Evolutionary conservation across 2,113 vertebrate genomes (phyloP).

Genomic region (Bagarius yarrelli): DNA sequence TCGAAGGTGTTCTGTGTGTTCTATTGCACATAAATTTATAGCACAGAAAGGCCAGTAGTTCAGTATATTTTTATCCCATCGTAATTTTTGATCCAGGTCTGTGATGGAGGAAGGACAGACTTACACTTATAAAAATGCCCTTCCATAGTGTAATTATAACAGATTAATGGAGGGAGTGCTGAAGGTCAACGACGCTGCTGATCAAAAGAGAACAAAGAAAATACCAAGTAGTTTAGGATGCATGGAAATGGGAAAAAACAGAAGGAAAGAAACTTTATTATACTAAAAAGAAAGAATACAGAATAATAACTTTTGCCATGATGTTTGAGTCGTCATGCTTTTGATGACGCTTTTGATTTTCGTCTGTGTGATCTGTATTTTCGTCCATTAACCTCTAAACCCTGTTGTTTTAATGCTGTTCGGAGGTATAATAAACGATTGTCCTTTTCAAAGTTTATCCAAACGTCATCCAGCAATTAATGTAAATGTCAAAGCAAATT

Average conservation of each 20-base stretch:
- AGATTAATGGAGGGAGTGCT: conserved; percentile 27
- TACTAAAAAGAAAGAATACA: neutral
- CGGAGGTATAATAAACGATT: conserved; percentile 19
- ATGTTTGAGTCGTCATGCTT: neutral
- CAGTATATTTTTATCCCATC: neutral
- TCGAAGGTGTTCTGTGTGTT: conserved; percentile 18
- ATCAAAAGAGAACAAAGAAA: conserved; percentile 21
- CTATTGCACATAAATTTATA: conserved; percentile 14
- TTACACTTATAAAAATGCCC: neutral
- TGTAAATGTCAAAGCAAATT: conserved; percentile 42
- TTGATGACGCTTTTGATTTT: conserved; percentile 21
- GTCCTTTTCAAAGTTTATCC: conserved; percentile 10
- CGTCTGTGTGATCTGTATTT: neutral
- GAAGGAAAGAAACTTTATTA: conserved; percentile 12
- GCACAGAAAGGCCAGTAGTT: neutral
- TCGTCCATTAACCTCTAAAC: conserved; percentile 23
- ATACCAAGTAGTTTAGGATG: neutral
- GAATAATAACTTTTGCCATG: conserved; percentile 10
- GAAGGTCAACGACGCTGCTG: neutral
- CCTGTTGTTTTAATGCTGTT: conserved; percentile 33
- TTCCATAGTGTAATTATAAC: conserved; percentile 28
- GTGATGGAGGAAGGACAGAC: neutral
- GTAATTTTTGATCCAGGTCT: conserved; percentile 28
- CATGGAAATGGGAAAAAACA: conserved; percentile 12
- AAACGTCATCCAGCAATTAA: conserved; percentile 32